phyloP scores from a whole-genome alignment of 2,113 vertebrate species.

The Peucedramus taeniatus region DNA sequence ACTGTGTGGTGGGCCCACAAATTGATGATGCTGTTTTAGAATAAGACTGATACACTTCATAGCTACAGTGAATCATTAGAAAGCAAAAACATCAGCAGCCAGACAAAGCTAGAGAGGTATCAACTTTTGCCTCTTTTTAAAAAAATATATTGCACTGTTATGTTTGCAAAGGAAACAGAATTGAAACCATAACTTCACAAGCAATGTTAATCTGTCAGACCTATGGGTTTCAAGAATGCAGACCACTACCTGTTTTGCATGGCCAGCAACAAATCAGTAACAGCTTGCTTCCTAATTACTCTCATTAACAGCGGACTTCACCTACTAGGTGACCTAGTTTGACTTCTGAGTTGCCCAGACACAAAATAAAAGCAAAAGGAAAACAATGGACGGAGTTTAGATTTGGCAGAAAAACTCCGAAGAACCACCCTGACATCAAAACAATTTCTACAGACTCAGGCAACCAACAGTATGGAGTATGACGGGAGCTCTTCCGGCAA shows the following conservation, averaged over 20 bases:
- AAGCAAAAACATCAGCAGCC: neutral
- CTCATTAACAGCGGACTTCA: neutral
- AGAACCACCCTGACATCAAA: neutral
- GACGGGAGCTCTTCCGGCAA: neutral
- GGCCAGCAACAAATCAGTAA: neutral
- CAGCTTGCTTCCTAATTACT: neutral
- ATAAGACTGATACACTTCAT: neutral
- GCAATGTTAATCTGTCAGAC: neutral
- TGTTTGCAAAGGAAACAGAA: neutral
- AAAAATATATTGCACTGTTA: neutral
- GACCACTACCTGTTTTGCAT: neutral
- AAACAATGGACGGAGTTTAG: neutral
- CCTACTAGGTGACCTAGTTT: neutral
- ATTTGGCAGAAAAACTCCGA: neutral
- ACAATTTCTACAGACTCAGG: neutral
- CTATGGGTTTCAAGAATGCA: neutral
- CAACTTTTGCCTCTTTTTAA: neutral
- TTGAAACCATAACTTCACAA: neutral
- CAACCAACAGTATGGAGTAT: neutral
- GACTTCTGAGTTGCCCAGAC: neutral
- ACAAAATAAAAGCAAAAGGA: neutral
- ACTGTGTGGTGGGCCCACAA: neutral
- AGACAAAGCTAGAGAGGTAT: neutral
- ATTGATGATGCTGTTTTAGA: neutral
- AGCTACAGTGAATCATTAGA: neutral